Base-by-base conservation (phyloP, 2,113 vertebrate species). In the Anthoscopus minutus region DNA sequence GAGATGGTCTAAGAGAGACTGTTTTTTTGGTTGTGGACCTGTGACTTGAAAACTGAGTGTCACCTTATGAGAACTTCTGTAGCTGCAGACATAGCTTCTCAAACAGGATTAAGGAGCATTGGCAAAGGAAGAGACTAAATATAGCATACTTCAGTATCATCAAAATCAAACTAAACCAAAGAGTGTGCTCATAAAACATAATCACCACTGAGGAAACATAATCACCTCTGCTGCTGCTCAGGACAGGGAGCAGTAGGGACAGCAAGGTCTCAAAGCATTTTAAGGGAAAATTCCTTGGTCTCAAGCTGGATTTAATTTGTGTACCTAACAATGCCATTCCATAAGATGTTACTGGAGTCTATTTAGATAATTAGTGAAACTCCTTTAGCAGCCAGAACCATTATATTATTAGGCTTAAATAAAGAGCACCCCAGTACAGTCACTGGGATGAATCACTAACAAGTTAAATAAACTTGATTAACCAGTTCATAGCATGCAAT, bases 401-500 rank as follows among this genome's bases (percentile, higher is more conserved):
- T 85, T 81, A 74, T 11, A 51, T 35, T 77, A 47, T 57, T 66
- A 83, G 38, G 33, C 64, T 81, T 50, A 90, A 77, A 88, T 35
- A 73, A 86, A 70, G 47, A 93, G 60, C 80, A 88, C 13, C 35
- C 35, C 72, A 93, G 60, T 70, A 90, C 30, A 92, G 69, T 90
- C 54, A 70, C 76, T 73, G 69, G 76, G 83, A 92, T 94, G 96
- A 96, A 94, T 95, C 92, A 96, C 83, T 69, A 91, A 64, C 1
- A 94, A 80, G 71, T 84, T 90, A 91, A 93, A 89, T 88, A 96
- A 96, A 95, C 81, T 84, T 72, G 88, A 95, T 93, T 93, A 96
- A 95, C 92, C 79, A 89, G 91, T 92, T 93, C 91, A 89, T 35
- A 89, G 80, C 80, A 88, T 0, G 5, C 15, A 91, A 79, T 80